Base-by-base conservation (phyloP, 1,140 invertebrate species). In the Ceratoteleas bidentatus region DNA sequence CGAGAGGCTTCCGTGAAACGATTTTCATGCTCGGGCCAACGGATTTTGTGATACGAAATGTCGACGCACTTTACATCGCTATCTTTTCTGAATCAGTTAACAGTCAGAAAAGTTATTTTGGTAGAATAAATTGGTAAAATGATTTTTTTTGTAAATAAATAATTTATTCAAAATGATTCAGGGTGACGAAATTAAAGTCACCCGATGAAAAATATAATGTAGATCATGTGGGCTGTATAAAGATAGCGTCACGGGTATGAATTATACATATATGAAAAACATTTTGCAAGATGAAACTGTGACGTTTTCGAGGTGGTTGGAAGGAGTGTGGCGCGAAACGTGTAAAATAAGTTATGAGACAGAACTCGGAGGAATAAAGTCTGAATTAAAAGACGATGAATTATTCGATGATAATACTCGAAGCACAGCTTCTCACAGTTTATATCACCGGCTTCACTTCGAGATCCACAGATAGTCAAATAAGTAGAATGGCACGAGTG, bases 11-110 rank as follows among this genome's bases (percentile, higher is more conserved):
- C 87, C 73, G 58, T 81, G 85, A 88, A 89, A 83, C 81, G 72
- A 87, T 89, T 85, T 85, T 88, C 85, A 87, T 86, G 83, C 78
- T 82, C 66, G 50, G 65, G 49, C 64, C 72, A 69, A 66, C 75
- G 60, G 49, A 43, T 9, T 8, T 40, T 40, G 36, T 40, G 10
- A 8, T 9, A 40, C 36, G 2, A 40, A 40, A 40, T 40, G 36
- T 40, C 36, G 6, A 47, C 11, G 40, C 40, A 43, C 40, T 24
- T 24, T 24, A 43, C n/a, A 43, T 43, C 40, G 6, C 36, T 11
- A 2, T 40, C 2, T 40, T 11, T 24, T 24, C 24, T 24, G 24
- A 2, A 24, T 24, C 1, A 24, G 4, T 2, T 2, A 2, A 24
- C 24, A 24, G 1, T 24, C 24, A 24, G 24, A 24, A 24, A 24